Base-by-base conservation (phyloP, 2,888 invertebrate genomes). In the Clusia tigrina region DNA sequence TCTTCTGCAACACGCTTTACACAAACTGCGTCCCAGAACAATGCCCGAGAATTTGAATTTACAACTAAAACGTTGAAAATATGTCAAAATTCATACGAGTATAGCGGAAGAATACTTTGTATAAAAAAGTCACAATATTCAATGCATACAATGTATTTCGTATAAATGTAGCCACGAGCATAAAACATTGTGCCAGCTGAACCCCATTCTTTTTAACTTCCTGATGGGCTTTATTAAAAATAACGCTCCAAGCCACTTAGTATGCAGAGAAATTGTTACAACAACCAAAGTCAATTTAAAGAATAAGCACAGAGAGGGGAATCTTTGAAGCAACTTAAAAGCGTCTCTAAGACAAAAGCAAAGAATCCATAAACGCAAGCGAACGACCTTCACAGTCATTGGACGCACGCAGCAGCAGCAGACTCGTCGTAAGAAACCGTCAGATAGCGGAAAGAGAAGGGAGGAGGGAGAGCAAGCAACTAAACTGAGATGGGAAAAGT, bases 341-440 rank as follows among this genome's bases (percentile, higher is more conserved):
- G 42, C 15, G n/a, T 32, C 32, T 32, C 12, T n/a, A 42, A 42
- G 42, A 42, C 42, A 65, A 42, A 69, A 67, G 66, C 62, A 62
- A 69, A 64, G 65, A 69, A 68, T 67, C 66, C 69, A 70, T 67
- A 71, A 70, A 69, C 66, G 67, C 69, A 74, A 79, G 78, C 80
- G 77, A 80, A 80, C 80, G 80, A 79, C 80, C 80, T 81, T 81
- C 80, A 80, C 75, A 78, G 78, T 74, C 73, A 73, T 74, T 76
- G 76, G 75, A 73, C 72, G 68, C 71, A 24, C 54, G 54, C 3
- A 59, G 64, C 58, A 37, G 61, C 22, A 9, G 54, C 23, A 18
- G 18, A 52, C 20, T 22, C n/a, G 53, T 25, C 53, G 25, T 5
- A 42, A 24, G 24, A 53, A 2, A 53, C 42, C 2, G 2, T 17